Percentiles rank a stretch among this genome's conserved stretches.
These are phyloP conservation scores for Atrina japonica DNA, from an alignment of 2,888 invertebrate species.

Conservation along the genomic window DNA sequence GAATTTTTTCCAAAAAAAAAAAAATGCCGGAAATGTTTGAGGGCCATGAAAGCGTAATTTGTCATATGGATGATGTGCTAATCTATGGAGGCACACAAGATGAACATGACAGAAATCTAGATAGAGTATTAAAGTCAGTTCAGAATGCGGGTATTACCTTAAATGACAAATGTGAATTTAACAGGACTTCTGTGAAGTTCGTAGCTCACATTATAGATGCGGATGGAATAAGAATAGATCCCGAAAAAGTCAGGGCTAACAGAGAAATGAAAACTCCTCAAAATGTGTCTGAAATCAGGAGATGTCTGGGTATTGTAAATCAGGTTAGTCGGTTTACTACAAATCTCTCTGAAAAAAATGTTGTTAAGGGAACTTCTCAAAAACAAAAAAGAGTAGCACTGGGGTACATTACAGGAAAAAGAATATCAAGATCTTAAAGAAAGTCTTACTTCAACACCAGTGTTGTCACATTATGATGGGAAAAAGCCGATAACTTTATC, in stretches of 20 bases:
- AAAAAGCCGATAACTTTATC: conserved; percentile 52
- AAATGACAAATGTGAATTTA: conserved; percentile 39
- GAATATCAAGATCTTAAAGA: conserved; percentile 25
- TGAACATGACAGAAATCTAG: too few relatives aligned
- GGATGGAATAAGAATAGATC: conserved; percentile 11
- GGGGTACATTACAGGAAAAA: conserved; percentile 18
- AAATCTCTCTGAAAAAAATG: conserved; percentile 26
- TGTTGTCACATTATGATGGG: conserved; percentile 70
- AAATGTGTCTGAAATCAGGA: conserved; percentile 11
- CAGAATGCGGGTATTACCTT: conserved; percentile 32
- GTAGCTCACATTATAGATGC: conserved; percentile 14
- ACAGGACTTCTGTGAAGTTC: conserved; percentile 8
- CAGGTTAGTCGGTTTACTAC: conserved; percentile 37
- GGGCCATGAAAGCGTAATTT: too few relatives aligned
- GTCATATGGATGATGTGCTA: too few relatives aligned
- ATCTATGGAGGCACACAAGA: too few relatives aligned
- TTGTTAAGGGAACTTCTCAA: conserved; percentile 28
- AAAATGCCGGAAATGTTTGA: too few relatives aligned
- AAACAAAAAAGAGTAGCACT: conserved; percentile 35
- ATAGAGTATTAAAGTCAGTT: too few relatives aligned
- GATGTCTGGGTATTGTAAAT: conserved; percentile 44
- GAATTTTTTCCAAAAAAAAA: too few relatives aligned
- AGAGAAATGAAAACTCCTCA: not conserved
- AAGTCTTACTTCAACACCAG: conserved; percentile 61
- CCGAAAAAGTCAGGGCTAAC: conserved; percentile 14